Percentiles rank a stretch among this genome's conserved stretches.
Evolutionary conservation across 2,797 vertebrate species (phyloP).

Genomic region (Corythornis leucogaster): DNA sequence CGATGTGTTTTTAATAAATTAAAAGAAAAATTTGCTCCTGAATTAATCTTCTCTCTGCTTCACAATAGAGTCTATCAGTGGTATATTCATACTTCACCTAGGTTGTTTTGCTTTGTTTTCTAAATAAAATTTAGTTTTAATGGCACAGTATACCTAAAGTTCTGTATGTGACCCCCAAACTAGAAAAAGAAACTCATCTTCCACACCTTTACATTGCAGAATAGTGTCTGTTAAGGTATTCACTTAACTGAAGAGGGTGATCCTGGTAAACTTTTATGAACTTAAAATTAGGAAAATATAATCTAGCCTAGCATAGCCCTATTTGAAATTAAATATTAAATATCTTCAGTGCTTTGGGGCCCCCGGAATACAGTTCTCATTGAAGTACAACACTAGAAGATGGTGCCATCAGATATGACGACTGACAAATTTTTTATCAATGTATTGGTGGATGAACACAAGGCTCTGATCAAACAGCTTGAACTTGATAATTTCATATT

Average conservation of each 20-base stretch:
- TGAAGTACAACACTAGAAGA: background rate
- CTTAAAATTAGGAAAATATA: background rate
- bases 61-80: no score
- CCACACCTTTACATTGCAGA: background rate
- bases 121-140: no score
- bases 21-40: background rate
- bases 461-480: background rate
- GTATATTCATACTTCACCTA: no score
- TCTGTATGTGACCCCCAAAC: background rate
- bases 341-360: background rate
- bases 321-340: background rate
- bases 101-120: no score
- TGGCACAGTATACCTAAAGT: background rate
- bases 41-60: no score
- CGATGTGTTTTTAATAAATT: background rate
- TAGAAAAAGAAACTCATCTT: background rate
- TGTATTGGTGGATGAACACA: background rate
- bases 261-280: background rate
- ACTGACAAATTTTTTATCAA: fast-evolving
- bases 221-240: background rate
- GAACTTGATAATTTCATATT: background rate
- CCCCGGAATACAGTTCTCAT: background rate
- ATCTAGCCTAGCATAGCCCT: background rate
- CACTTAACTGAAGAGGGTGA: background rate
- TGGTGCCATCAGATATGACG: background rate